Base-by-base conservation (phyloP, 2,113 vertebrate genomes). In the Pipa parva region DNA sequence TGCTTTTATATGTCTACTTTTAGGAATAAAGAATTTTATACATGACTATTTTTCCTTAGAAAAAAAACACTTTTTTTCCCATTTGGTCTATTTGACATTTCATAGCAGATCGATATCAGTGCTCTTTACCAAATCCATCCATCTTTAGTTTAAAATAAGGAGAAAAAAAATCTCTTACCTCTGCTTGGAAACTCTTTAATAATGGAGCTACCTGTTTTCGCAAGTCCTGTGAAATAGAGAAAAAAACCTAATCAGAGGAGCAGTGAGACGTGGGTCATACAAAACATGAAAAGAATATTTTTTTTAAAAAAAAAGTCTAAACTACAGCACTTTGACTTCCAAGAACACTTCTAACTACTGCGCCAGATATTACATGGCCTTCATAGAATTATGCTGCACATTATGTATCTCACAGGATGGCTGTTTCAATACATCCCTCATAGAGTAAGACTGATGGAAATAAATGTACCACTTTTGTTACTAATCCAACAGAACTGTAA, bases 171-270 rank as follows among this genome's bases (percentile, higher is more conserved):
- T 2, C 0, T 81, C 92, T 95, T 87, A 99, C 97, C 96, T 99
- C 97, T 76, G 93, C 93, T 85, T 99, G 97, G 89, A 99, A 98
- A 89, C 95, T 98, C 90, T 99, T 99, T 80, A 99, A 89, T 72
- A 99, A 84, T 0, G 97, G 97, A 73, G 97, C 93, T 85, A 97
- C 96, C 88, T 96, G 92, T 92, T 98, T 98, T 79, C 96, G 92
- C 77, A 98, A 85, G 85, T 99, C 97, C 97, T 99, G 69, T 76
- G 79, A 90, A 52, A 77, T 27, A 80, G 27, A 75, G 73, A 55
- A 4, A 61, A 65, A 69, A 62, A 57, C 1, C n/a, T 36, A 36
- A 36, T 36, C 10, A 36, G 7, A 36, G 33, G 6, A 13, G 33
- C 33, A 12, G 33, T 36, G 8, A 36, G 5, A 36, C 3, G 15